Evolutionary conservation across 2,797 vertebrate genomes (phyloP).

Genomic region (Leontocebus nigricollis): DNA sequence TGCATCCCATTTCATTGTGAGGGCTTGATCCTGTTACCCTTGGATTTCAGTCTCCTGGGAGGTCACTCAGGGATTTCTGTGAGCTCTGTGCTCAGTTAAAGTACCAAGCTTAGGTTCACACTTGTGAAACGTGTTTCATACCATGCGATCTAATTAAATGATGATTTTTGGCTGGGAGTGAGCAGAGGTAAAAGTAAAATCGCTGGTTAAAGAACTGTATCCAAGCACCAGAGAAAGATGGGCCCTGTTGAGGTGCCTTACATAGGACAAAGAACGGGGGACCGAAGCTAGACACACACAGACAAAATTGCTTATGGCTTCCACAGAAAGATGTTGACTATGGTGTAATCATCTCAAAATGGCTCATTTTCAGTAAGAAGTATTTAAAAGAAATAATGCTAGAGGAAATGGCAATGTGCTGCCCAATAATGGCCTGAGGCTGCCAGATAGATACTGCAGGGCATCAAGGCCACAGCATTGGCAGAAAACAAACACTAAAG

Average conservation of each 20-base stretch:
- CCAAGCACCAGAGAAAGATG: not conserved
- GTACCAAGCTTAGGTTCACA: not conserved
- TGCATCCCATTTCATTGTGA: not conserved
- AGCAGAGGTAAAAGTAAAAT: not conserved
- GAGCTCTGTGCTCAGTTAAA: not conserved
- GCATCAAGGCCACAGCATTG: not conserved
- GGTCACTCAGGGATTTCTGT: not conserved
- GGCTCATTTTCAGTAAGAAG: not conserved
- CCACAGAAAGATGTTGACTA: not conserved
- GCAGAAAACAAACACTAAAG: not conserved
- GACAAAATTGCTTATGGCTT: conserved; percentile 9
- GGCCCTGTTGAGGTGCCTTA: not conserved
- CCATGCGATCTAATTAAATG: not conserved
- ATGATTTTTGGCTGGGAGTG: not conserved
- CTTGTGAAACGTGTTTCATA: not conserved
- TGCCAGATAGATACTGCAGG: not conserved
- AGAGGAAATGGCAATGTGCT: not conserved
- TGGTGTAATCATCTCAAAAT: conserved; percentile 25
- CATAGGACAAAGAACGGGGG: not conserved
- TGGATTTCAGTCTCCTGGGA: conserved; percentile 14
- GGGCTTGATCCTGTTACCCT: not conserved
- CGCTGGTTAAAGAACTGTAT: not conserved
- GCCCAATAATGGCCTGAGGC: not conserved
- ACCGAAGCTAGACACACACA: not conserved
- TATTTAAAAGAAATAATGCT: conserved; percentile 18